Base-by-base conservation (phyloP, 2,113 vertebrate species). In the Nothoprocta pentlandii region DNA sequence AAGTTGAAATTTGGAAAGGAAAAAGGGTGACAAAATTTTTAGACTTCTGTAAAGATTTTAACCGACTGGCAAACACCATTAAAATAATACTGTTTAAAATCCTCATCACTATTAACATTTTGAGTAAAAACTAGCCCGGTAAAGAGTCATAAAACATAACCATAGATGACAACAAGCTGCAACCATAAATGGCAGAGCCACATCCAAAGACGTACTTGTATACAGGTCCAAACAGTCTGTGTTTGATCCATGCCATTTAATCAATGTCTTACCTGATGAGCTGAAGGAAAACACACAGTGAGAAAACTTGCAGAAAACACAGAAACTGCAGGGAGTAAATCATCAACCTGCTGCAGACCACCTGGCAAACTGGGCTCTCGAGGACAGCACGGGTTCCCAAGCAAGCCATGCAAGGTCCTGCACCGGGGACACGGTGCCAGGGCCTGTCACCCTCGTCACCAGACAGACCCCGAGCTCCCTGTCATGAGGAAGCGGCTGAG, bases 401-500 rank as follows among this genome's bases (percentile, higher is more conserved):
- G 21, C 46, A 39, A 1, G 9, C 34, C 19, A 1, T 0, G 4
- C 25, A 3, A 49, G 39, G 5, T 30, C 21, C 64, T 53, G 34
- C 39, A 4, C 12, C 3, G 74, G 70, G 34, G 8, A 3, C 61
- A 32, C 53, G 7, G 47, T 7, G 32, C 26, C 46, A 23, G n/a
- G 4, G 6, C 22, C 6, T n/a, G 7, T 41, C 11, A 28, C 16
- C 63, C 64, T 9, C 17, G 2, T 1, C 2, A 2, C 47, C 0
- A 1, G 46, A 30, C 6, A 11, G 32, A 3, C 41, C 53, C 56
- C 2, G 23, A 12, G 70, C 41, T 42, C 41, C 61, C 69, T 11
- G 75, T 41, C 0, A 1, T 0, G 7, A 3, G n/a, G 26, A 26
- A 56, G 9, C 0, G 5, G 15, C 32, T 19, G 26, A 7, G 5